A percentile compares a stretch with the other conserved stretches of the same genome.
phyloP scores from a whole-genome alignment of 1,140 invertebrate genomes.

The Saccostrea glomerata region DNA sequence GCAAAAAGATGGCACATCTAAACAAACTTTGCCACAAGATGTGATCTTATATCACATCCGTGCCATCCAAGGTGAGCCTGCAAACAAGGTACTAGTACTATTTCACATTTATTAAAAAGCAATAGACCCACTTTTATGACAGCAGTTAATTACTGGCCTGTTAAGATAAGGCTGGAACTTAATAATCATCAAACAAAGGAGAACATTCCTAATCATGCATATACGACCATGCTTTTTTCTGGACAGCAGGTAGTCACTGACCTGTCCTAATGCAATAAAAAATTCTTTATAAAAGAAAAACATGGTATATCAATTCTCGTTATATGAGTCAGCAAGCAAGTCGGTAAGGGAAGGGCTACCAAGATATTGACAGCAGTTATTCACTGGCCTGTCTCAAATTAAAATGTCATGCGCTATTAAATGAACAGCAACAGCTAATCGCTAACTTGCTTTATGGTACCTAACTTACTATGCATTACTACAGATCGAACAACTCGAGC shows the following conservation, averaged over 20 bases:
- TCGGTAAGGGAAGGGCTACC: too few species aligned
- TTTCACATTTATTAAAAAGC: background rate
- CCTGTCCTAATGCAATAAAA: background rate
- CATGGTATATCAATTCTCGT: too few species aligned
- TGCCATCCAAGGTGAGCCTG: constrained; percentile 20
- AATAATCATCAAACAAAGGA: background rate
- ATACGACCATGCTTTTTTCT: too few species aligned
- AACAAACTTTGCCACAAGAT: background rate
- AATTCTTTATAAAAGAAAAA: too few species aligned
- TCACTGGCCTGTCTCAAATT: too few species aligned
- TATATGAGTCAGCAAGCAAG: too few species aligned
- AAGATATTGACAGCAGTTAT: too few species aligned
- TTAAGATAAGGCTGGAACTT: background rate
- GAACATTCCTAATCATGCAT: too few species aligned
- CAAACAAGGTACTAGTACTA: background rate
- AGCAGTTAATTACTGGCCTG: constrained; percentile 27
- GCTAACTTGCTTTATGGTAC: background rate
- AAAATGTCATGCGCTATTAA: background rate
- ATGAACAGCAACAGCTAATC: background rate
- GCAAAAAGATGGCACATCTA: too few species aligned
- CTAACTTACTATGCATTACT: background rate
- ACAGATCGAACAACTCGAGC: background rate
- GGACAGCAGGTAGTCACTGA: background rate
- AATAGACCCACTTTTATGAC: background rate
- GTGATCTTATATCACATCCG: background rate